Evolutionary conservation across 2,797 vertebrate species (phyloP), one percentile per base, ranked within the genome.

Genomic region (Harpia harpyja): DNA sequence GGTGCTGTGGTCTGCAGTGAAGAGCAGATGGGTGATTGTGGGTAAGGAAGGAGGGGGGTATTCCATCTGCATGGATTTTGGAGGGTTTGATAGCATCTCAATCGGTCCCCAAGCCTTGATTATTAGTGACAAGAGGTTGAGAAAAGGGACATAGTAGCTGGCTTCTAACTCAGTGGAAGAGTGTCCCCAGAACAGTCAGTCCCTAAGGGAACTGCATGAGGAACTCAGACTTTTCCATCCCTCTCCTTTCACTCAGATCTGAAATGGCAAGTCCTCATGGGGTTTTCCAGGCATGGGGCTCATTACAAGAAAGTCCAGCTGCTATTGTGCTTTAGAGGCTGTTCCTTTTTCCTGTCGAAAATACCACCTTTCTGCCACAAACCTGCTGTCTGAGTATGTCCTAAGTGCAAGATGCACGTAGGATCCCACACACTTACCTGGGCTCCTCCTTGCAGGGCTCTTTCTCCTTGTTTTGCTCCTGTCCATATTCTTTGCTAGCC

Each of bases 401-500:
- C 14, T 17, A 35, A 60, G 25, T 43, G 46, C 57, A 41, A 44
- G 41, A 53, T 48, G 15, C 33, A 3, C 0, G 1, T 13, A 46
- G 32, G 30, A 41, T 63, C 37, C 35, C 19, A 8, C 27, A 44
- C 48, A 9, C 22, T 69, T 25, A 13, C 3, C 11, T 14, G 10
- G 1, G 7, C 69, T 89, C 96, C 69, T 92, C 64, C 22, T 86
- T 76, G 25, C 98, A 99, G 99, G 99, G 56, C 96, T 99, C 69
- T 99, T 99, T 56, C 93, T 99, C 35, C 97, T 98, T 12, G 96
- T 99, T 82, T 98, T 99, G 94, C 93, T 99, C 84, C 97, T 99
- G 83, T 99, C 99, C 74, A 97, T 99, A 28, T 98, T 98, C 69
- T 99, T 99, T 65, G 99, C 99, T 77, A 99, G 99, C 95, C 98